phyloP scores from a whole-genome alignment of 2,797 vertebrate genomes.

The Characodon lateralis region DNA sequence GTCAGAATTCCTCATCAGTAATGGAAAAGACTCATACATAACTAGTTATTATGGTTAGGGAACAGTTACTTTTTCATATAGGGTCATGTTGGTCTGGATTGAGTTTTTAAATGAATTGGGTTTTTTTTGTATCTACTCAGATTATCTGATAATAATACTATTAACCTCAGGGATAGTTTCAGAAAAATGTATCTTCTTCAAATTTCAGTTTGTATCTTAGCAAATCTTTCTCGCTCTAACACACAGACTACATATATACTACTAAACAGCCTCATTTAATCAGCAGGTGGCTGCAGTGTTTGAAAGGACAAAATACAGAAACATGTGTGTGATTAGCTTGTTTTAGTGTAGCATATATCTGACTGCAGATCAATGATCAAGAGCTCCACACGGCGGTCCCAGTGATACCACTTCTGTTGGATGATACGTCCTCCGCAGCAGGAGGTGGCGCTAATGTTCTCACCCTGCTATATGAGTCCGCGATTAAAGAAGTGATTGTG shows the following conservation, averaged over 20 bases:
- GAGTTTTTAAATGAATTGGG: not conserved
- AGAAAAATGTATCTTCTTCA: no score
- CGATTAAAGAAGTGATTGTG: constrained; percentile 39
- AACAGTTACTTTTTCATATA: not conserved
- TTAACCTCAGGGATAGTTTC: no score
- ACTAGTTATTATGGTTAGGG: not conserved
- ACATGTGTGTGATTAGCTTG: no score
- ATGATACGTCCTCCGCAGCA: not conserved
- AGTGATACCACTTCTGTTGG: not conserved
- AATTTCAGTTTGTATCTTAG: no score
- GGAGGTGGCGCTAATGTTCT: not conserved
- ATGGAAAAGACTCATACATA: not conserved
- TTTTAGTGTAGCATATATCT: no score
- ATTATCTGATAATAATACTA: not conserved
- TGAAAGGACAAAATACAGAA: no score
- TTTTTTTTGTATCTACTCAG: not conserved
- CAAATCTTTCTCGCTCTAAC: no score
- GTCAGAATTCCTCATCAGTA: not conserved
- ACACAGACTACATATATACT: no score
- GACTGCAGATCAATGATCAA: no score
- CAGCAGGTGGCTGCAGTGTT: no score
- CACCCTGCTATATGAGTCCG: not conserved
- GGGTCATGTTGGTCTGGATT: not conserved
- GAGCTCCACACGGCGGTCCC: not conserved
- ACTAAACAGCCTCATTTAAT: no score